These are phyloP conservation scores for Ips typographus DNA, from an alignment of 1,140 invertebrate genomes.

Conservation along the genomic window DNA sequence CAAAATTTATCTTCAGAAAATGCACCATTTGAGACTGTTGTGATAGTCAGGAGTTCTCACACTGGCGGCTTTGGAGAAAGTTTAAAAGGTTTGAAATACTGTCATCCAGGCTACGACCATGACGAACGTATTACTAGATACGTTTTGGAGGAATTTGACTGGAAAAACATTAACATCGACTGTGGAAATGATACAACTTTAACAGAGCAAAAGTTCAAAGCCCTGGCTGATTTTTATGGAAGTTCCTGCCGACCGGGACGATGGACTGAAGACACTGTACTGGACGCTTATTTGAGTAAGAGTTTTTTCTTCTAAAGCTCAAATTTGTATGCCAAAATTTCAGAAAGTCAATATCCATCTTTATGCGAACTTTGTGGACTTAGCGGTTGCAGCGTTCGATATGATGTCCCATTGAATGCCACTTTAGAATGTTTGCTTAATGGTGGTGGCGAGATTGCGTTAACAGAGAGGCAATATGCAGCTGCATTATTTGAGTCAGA, in stretches of 20 bases:
- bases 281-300: conserved; percentile 63
- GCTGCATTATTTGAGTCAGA: conserved; percentile 42
- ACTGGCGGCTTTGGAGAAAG: conserved; percentile 51
- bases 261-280: conserved; percentile 59
- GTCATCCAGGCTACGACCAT: conserved; percentile 63
- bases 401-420: conserved; percentile 37
- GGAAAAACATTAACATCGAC: conserved; percentile 46
- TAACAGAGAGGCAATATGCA: conserved; percentile 52
- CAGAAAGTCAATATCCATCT: conserved; percentile 56
- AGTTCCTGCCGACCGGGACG: conserved; percentile 66
- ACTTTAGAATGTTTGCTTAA: conserved; percentile 58
- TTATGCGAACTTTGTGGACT: conserved; percentile 57
- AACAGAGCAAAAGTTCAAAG: conserved; percentile 59
- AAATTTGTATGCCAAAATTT: conserved; percentile 23
- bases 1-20: conserved; percentile 51
- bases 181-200: conserved; percentile 50
- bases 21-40: conserved; percentile 60
- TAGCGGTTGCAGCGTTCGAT: conserved; percentile 27
- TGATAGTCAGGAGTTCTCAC: conserved; percentile 53
- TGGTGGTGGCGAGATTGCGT: conserved; percentile 57
- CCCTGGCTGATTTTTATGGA: conserved; percentile 60
- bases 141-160: conserved; percentile 62
- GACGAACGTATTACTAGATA: conserved; percentile 59
- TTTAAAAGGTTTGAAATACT: conserved; percentile 58
- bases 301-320: conserved; percentile 5